Conservation (phyloP, 1,140 invertebrate species). For the Euura lappo region DNA sequence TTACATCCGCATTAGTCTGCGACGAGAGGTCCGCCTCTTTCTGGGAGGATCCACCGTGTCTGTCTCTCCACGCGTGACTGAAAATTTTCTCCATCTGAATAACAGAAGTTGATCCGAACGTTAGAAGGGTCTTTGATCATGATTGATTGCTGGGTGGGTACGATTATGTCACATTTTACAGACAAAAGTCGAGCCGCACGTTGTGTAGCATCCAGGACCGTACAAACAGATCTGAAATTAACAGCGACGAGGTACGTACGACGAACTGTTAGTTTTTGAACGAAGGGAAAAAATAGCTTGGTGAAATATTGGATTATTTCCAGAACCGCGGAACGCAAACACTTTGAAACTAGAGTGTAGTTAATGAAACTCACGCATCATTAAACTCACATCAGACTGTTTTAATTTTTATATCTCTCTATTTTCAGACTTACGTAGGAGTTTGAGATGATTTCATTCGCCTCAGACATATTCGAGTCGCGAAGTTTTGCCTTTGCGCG, state of each 20-base stretch:
- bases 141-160: too few species aligned
- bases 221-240: too few species aligned
- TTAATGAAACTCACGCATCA: neutral
- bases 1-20: slow-evolving; percentile 46
- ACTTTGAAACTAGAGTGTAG: neutral
- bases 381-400: neutral
- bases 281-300: too few species aligned
- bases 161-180: too few species aligned
- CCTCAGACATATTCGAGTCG: slow-evolving; percentile 19
- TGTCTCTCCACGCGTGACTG: slow-evolving; percentile 85
- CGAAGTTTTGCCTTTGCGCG: slow-evolving; percentile 38
- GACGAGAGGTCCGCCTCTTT: slow-evolving; percentile 51
- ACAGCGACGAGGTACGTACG: too few species aligned
- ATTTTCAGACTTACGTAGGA: slow-evolving; percentile 45
- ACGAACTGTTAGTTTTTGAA: too few species aligned
- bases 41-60: slow-evolving; percentile 67
- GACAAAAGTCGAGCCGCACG: too few species aligned
- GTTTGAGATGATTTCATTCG: slow-evolving; percentile 34
- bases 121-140: too few species aligned
- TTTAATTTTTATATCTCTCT: too few species aligned
- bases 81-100: slow-evolving; percentile 90
- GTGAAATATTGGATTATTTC: too few species aligned
- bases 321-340: too few species aligned
- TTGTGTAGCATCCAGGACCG: too few species aligned
- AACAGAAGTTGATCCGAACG: slow-evolving; percentile 10